Conservation (phyloP, 2,797 vertebrate genomes). For the Spinibarbus caldwelli region DNA sequence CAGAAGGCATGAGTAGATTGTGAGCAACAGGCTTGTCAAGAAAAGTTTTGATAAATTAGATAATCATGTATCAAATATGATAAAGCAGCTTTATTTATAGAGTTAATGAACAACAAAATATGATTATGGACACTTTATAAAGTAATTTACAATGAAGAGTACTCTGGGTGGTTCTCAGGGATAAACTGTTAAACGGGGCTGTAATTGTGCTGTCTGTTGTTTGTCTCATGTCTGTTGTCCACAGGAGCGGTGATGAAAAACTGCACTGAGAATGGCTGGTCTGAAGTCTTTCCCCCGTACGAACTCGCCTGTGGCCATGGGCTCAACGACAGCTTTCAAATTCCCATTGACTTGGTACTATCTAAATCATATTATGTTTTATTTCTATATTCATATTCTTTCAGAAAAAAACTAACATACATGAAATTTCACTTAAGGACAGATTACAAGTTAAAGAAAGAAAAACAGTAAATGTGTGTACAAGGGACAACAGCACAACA, state of each 20-base stretch:
- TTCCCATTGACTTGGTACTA: conserved; percentile 41
- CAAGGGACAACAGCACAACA: neutral
- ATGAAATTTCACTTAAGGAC: neutral
- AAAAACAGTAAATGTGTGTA: neutral
- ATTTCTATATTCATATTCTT: neutral
- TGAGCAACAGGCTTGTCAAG: neutral
- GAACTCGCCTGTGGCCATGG: conserved; percentile 81
- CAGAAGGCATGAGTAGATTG: neutral
- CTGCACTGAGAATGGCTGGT: conserved; percentile 83
- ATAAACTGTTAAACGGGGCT: neutral
- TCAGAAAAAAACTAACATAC: neutral
- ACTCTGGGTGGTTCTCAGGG: neutral
- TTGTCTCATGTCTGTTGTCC: conserved; percentile 9
- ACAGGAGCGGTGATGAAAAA: conserved; percentile 83
- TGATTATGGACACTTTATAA: neutral
- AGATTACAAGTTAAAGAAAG: neutral
- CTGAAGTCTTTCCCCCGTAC: conserved; percentile 77
- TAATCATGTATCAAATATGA: neutral
- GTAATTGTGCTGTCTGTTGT: neutral
- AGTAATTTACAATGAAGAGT: neutral
- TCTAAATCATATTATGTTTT: neutral
- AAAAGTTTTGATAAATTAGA: neutral
- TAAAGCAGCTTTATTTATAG: neutral
- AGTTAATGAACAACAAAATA: neutral
- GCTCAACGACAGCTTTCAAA: conserved; percentile 65